phyloP scores from a whole-genome alignment of 2,113 vertebrate species.

The Candoia aspera region DNA sequence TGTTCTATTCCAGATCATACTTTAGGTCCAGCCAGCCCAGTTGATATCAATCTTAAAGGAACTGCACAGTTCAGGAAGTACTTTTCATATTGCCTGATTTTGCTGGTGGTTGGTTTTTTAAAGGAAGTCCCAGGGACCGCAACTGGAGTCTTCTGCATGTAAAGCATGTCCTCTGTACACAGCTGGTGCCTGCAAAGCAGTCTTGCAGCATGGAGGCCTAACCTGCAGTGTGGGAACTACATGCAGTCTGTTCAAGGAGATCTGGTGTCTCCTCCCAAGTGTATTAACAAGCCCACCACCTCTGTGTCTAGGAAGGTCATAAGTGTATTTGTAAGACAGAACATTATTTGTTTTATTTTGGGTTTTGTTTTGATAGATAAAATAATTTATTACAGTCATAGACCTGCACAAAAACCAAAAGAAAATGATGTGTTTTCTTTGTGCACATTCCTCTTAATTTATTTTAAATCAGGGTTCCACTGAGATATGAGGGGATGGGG shows the following conservation, averaged over 20 bases:
- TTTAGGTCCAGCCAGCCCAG: neutral
- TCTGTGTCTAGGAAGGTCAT: neutral
- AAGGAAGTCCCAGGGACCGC: neutral
- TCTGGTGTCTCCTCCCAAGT: neutral
- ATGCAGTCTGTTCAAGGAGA: neutral
- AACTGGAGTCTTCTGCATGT: neutral
- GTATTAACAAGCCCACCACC: neutral
- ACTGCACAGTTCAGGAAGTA: neutral
- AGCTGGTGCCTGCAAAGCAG: neutral
- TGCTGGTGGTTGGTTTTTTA: neutral
- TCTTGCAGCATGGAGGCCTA: neutral
- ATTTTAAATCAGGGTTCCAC: neutral
- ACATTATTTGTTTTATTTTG: neutral
- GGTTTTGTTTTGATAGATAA: neutral
- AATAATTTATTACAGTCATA: neutral
- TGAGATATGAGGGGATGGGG: neutral
- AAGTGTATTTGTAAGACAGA: neutral
- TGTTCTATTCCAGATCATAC: neutral
- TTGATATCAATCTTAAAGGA: neutral
- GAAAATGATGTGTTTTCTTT: neutral
- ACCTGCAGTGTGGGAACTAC: neutral
- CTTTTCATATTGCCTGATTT: neutral
- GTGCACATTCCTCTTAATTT: neutral
- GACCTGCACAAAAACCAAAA: neutral
- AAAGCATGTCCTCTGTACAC: neutral